A percentile compares a stretch with the other conserved stretches of the same genome.
phyloP scores from a whole-genome alignment of 2,797 vertebrate genomes.

The Mormyrops attenuatus region DNA sequence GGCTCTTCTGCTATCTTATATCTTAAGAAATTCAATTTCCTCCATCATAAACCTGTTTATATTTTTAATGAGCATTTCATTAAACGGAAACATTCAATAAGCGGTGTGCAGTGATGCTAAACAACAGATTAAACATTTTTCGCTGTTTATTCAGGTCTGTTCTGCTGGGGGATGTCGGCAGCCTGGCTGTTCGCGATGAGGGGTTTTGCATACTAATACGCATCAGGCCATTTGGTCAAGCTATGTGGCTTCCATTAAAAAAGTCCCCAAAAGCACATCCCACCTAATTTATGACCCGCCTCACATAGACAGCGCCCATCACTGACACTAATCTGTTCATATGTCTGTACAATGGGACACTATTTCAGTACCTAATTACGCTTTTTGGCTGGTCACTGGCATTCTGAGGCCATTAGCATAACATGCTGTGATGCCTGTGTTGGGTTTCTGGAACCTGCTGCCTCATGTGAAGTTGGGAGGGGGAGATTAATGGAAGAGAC shows the following conservation, averaged over 20 bases:
- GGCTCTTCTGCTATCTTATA: not conserved
- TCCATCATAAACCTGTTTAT: conserved; percentile 55
- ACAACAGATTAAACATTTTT: conserved; percentile 33
- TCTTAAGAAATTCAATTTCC: conserved; percentile 29
- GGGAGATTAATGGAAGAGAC: conserved; percentile 25
- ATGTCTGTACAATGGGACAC: conserved; percentile 49
- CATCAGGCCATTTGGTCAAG: conserved; percentile 53
- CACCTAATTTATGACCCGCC: conserved; percentile 50
- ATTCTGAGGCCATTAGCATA: conserved; percentile 45
- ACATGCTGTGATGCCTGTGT: conserved; percentile 47
- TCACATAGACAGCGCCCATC: conserved; percentile 34
- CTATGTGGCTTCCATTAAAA: conserved; percentile 53
- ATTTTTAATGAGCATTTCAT: conserved; percentile 59
- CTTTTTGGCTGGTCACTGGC: conserved; percentile 46
- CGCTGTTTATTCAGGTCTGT: conserved; percentile 13
- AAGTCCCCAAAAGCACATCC: conserved; percentile 56
- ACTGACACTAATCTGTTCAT: conserved; percentile 50
- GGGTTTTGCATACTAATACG: conserved; percentile 53
- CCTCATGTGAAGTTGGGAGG: conserved; percentile 25
- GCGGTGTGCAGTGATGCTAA: conserved; percentile 44
- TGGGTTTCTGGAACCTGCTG: conserved; percentile 26
- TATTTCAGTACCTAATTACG: conserved; percentile 57
- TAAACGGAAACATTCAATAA: conserved; percentile 49
- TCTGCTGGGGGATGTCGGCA: conserved; percentile 30
- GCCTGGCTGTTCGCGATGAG: conserved; percentile 60